Percentiles rank a stretch among this genome's conserved stretches.
Conservation (phyloP, 2,113 vertebrate species). For the Salvelinus sp. region DNA sequence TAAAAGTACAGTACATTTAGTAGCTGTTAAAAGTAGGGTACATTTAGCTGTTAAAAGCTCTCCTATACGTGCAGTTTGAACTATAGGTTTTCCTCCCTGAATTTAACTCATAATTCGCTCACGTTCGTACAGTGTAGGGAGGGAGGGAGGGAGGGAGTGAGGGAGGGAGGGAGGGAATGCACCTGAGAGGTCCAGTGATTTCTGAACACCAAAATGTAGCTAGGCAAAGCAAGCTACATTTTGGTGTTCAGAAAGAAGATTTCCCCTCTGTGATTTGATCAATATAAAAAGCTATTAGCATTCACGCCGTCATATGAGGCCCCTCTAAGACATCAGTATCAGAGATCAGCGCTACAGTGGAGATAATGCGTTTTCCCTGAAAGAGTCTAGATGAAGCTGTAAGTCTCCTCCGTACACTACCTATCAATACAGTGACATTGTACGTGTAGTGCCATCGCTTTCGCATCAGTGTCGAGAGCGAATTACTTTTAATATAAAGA, state of each 20-base stretch:
- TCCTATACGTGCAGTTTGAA: too few species aligned
- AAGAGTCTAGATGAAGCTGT: slow-evolving; percentile 37
- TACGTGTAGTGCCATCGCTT: slow-evolving; percentile 39
- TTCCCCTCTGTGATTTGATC: slow-evolving; percentile 9
- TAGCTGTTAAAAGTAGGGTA: too few species aligned
- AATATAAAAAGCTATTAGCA: slow-evolving; percentile 30
- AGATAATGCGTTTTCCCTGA: slow-evolving; percentile 31
- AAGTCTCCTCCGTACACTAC: slow-evolving; percentile 24
- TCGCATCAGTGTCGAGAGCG: slow-evolving; percentile 40
- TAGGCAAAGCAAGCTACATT: not conserved
- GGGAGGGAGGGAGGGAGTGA: too few species aligned
- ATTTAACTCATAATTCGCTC: too few species aligned
- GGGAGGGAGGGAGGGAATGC: too few species aligned
- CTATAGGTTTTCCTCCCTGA: too few species aligned
- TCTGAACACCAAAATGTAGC: too few species aligned
- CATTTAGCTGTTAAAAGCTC: not conserved
- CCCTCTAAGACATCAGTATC: slow-evolving; percentile 39
- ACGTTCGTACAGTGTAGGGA: too few species aligned
- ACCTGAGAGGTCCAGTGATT: too few species aligned
- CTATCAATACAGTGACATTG: slow-evolving; percentile 56
- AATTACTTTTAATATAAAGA: slow-evolving; percentile 44
- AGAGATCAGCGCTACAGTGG: not conserved
- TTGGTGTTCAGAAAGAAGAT: not conserved
- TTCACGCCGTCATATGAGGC: slow-evolving; percentile 39
- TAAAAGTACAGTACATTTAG: too few species aligned